Conservation (phyloP, 2,888 invertebrate genomes). For the Hoplodrina ambigua region DNA sequence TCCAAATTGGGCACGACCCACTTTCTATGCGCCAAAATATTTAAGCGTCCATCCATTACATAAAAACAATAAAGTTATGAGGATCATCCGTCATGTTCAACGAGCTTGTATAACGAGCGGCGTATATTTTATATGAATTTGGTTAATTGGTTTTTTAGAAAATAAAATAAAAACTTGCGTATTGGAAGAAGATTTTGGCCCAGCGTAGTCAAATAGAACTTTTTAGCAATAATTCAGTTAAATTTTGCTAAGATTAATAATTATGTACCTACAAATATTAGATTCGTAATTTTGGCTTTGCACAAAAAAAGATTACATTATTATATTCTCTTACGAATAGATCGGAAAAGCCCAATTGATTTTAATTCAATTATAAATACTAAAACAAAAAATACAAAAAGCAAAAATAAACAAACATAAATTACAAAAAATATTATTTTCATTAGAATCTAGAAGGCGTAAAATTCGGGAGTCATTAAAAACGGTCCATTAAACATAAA, state of each 20-base stretch:
- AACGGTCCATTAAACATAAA: conserved; percentile 22
- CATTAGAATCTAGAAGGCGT: neutral
- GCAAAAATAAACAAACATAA: neutral
- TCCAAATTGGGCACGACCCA: conserved; percentile 48
- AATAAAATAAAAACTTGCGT: too few relatives aligned
- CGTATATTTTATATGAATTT: conserved; percentile 3
- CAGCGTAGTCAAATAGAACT: neutral
- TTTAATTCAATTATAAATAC: too few relatives aligned
- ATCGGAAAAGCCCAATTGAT: too few relatives aligned
- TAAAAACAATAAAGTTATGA: conserved; percentile 51
- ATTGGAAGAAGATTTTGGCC: too few relatives aligned
- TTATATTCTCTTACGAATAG: too few relatives aligned
- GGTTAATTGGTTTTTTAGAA: conserved; percentile 9
- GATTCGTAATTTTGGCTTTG: too few relatives aligned
- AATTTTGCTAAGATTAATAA: too few relatives aligned
- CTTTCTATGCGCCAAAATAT: conserved; percentile 56
- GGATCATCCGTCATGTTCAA: conserved; percentile 54
- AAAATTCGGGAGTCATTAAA: conserved; percentile 28
- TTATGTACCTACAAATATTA: too few relatives aligned
- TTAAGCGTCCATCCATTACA: conserved; percentile 37
- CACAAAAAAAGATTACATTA: too few relatives aligned
- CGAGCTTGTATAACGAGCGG: conserved; percentile 21
- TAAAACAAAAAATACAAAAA: neutral
- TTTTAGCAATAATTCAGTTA: too few relatives aligned
- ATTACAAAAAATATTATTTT: neutral